phyloP scores from a whole-genome alignment of 2,797 vertebrate species.

The Sphenopsis melanotis region DNA sequence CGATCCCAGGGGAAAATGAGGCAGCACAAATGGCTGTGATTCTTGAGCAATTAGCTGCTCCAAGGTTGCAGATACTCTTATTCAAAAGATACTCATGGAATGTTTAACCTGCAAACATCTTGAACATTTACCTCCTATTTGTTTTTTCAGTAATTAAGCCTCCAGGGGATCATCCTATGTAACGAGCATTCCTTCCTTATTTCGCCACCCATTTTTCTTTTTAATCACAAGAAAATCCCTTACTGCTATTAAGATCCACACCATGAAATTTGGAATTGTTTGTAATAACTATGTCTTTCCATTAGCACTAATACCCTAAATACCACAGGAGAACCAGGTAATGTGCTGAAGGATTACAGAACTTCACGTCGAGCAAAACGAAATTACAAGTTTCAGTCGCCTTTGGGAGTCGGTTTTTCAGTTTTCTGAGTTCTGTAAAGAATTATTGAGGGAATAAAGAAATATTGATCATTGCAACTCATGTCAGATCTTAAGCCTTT shows the following conservation, averaged over 20 bases:
- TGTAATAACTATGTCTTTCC: constrained; percentile 45
- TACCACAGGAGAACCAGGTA: constrained; percentile 6
- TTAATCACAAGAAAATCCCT: constrained; percentile 69
- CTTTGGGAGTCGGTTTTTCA: not conserved
- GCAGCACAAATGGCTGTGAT: constrained; percentile 48
- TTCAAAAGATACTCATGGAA: constrained; percentile 54
- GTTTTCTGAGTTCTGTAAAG: constrained; percentile 17
- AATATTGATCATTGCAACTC: not conserved
- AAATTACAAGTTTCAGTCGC: constrained; percentile 47
- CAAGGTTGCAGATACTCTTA: constrained; percentile 35
- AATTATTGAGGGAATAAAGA: not conserved
- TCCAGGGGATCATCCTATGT: constrained; percentile 51
- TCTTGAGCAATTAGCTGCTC: constrained; percentile 69
- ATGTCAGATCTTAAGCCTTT: not conserved
- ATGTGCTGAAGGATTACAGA: constrained; percentile 57
- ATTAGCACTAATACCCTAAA: constrained; percentile 67
- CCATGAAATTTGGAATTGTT: constrained; percentile 53
- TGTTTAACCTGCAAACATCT: constrained; percentile 72
- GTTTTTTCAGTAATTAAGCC: constrained; percentile 59
- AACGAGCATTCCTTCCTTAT: constrained; percentile 46
- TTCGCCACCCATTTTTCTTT: constrained; percentile 56
- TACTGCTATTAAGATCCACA: constrained; percentile 69
- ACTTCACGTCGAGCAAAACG: constrained; percentile 45
- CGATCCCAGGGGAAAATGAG: constrained; percentile 65
- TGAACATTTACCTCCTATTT: constrained; percentile 61